phyloP scores from a whole-genome alignment of 2,888 invertebrate species.

The Antitype chi region DNA sequence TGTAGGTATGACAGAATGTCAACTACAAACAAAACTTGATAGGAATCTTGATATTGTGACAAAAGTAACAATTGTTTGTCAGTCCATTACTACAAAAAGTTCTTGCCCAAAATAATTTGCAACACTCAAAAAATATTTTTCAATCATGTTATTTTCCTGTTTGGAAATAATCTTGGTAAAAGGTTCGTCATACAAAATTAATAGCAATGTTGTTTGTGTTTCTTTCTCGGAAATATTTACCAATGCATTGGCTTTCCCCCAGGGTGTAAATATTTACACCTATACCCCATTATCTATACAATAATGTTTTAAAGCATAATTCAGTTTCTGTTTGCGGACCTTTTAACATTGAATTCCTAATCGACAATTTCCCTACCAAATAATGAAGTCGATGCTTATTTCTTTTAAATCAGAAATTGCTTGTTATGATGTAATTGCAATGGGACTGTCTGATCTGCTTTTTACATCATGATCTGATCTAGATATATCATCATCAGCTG shows the following conservation, averaged over 20 bases:
- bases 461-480: background rate
- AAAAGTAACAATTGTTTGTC: background rate
- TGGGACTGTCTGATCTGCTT: background rate
- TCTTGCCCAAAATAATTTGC: background rate
- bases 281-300: background rate
- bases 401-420: background rate
- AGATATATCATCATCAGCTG: too few species aligned
- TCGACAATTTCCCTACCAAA: background rate
- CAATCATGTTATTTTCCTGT: constrained; percentile 7
- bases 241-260: background rate
- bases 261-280: constrained; percentile 16
- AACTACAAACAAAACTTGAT: constrained; percentile 13
- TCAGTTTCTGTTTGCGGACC: background rate
- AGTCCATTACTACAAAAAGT: too few species aligned
- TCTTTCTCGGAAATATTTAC: constrained; percentile 8
- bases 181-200: background rate
- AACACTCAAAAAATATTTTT: background rate
- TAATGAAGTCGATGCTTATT: background rate
- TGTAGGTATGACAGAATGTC: constrained; percentile 6
- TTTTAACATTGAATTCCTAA: background rate
- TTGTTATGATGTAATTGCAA: background rate
- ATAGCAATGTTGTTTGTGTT: constrained; percentile 19
- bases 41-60: background rate
- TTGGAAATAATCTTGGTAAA: constrained; percentile 20
- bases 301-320: background rate